Conservation (phyloP, 1,140 invertebrate genomes). For the Saccostrea cuccullata region DNA sequence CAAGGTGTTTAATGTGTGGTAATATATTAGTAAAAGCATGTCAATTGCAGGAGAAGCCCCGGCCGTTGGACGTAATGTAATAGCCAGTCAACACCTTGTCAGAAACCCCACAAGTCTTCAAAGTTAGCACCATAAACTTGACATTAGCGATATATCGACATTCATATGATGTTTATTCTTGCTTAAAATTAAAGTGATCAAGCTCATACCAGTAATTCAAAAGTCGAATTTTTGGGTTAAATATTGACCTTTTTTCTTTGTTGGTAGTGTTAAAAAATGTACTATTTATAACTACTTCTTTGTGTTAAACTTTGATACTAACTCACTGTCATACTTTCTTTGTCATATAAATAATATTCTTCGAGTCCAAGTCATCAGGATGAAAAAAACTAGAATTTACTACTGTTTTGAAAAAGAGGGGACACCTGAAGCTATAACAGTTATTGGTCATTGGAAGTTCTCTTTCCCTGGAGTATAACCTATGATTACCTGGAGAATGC, state of each 20-base stretch:
- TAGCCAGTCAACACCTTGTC: not conserved
- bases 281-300: too few relatives aligned
- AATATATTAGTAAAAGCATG: slow-evolving; percentile 4
- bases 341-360: not conserved
- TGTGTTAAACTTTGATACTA: too few relatives aligned
- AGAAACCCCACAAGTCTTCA: not conserved
- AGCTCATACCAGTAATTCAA: too few relatives aligned
- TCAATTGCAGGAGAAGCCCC: not conserved
- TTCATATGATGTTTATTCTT: not conserved
- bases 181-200: not conserved
- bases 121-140: not conserved
- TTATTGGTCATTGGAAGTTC: not conserved
- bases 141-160: not conserved
- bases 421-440: not conserved
- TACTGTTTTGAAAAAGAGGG: not conserved
- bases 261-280: too few relatives aligned
- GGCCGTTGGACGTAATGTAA: not conserved
- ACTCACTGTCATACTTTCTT: too few relatives aligned
- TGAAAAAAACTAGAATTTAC: not conserved
- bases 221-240: too few relatives aligned
- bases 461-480: not conserved
- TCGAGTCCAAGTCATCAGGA: not conserved
- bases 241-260: too few relatives aligned
- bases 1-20: not conserved
- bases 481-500: not conserved